These are phyloP conservation scores for Zaprionus ghesquierei DNA, from an alignment of 1,140 invertebrate species.

Conservation along the genomic window DNA sequence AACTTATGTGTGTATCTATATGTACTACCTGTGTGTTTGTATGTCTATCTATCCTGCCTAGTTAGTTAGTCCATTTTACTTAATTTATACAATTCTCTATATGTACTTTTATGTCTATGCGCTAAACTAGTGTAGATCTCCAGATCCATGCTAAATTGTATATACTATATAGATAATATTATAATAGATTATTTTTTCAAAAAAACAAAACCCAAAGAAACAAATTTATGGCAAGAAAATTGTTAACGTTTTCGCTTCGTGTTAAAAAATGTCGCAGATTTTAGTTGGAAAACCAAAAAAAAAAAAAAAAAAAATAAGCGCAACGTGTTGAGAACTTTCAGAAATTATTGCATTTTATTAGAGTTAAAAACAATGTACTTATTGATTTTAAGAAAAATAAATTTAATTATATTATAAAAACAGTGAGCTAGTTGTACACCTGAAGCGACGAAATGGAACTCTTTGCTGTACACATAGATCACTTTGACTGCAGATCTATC, in stretches of 20 bases:
- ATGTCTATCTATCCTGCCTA: slow-evolving; percentile 15
- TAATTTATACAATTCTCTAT: slow-evolving; percentile 19
- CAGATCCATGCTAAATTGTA: slow-evolving; percentile 15
- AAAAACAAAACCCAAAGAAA: slow-evolving; percentile 24
- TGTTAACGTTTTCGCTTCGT: slow-evolving; percentile 51
- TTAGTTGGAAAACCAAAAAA: neutral
- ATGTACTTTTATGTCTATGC: slow-evolving; percentile 1
- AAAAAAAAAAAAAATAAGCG: slow-evolving; percentile 1
- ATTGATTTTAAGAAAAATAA: slow-evolving; percentile 53
- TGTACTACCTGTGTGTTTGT: slow-evolving; percentile 17
- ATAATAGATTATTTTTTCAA: slow-evolving; percentile 45
- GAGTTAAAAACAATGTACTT: slow-evolving; percentile 58
- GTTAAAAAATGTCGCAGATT: slow-evolving; percentile 45
- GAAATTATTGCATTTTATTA: slow-evolving; percentile 64
- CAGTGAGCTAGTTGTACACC: neutral
- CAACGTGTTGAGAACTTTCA: slow-evolving; percentile 33
- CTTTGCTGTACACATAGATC: too few species aligned
- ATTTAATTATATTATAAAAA: slow-evolving; percentile 33
- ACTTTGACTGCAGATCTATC: too few species aligned
- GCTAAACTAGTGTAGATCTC: neutral
- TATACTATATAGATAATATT: slow-evolving; percentile 9
- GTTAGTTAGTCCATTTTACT: slow-evolving; percentile 61
- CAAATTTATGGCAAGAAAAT: slow-evolving; percentile 20
- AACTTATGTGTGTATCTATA: slow-evolving; percentile 4
- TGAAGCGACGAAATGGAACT: neutral